These are phyloP conservation scores for Triplophysa siluroides DNA, from an alignment of 2,113 vertebrate genomes.

Conservation along the genomic window DNA sequence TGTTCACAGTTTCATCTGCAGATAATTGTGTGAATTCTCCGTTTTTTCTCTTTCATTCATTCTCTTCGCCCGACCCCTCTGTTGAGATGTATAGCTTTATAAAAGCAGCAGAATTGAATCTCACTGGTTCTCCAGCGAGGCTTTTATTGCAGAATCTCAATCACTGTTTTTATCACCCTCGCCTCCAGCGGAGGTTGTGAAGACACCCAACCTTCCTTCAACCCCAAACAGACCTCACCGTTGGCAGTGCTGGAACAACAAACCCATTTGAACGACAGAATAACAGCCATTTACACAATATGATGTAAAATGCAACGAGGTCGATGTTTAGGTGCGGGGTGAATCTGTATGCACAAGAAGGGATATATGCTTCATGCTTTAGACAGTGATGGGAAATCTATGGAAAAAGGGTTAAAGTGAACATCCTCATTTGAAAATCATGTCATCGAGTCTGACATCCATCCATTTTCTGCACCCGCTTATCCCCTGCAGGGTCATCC, in stretches of 20 bases:
- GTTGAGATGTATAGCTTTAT: constrained; percentile 51
- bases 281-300: neutral
- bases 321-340: neutral
- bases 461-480: too few relatives aligned
- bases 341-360: neutral
- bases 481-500: too few relatives aligned
- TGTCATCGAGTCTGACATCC: too few relatives aligned
- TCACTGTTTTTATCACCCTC: constrained; percentile 52
- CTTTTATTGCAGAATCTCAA: constrained; percentile 52
- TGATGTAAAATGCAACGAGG: neutral
- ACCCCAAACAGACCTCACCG: neutral
- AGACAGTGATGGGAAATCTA: neutral
- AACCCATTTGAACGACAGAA: constrained; percentile 21
- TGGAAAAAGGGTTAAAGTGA: too few relatives aligned
- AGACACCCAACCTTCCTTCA: neutral
- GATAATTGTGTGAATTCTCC: constrained; percentile 12
- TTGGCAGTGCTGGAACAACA: constrained; percentile 18
- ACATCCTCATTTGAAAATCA: too few relatives aligned
- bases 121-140: constrained; percentile 35
- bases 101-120: constrained; percentile 46
- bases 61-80: constrained; percentile 5
- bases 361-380: neutral
- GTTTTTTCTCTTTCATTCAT: constrained; percentile 17
- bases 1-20: too few relatives aligned
- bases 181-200: constrained; percentile 44